Evolutionary conservation across 2,797 vertebrate genomes (phyloP), one percentile per base, ranked within the genome.

Genomic region (Loriculus beryllinus): DNA sequence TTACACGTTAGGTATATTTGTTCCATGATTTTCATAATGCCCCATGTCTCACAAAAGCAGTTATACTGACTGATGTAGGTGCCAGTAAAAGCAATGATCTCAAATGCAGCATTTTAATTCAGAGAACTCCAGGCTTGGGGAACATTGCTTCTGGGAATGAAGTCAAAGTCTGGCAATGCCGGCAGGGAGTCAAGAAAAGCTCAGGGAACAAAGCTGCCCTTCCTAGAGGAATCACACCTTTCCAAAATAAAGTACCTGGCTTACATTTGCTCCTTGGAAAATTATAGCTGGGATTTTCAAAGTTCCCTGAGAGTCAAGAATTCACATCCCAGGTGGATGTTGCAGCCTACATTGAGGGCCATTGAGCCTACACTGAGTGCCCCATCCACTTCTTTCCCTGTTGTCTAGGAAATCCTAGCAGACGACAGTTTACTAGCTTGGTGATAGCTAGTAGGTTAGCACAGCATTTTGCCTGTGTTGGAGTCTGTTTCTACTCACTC

Each of bases 381-480:
- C n/a, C 42, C 18, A 79, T 51, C 11, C n/a, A 15, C 64, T 63
- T 56, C 12, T 92, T 76, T 86, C 82, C n/a, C 68, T 82, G 72
- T 57, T 87, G 25, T 71, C 78, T 75, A 87, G 70, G 64, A 95
- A 95, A 92, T 74, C 40, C 57, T 59, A 89, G 52, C 82, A 87
- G 81, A 35, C 35, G 71, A 37, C 29, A 77, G 65, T 63, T 70
- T 2, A 5, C 62, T 74, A 81, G 57, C 35, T 76, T 65, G 78
- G 28, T 68, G 52, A 56, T 33, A 56, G 52, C 31, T 22, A 33
- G 54, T 56, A 56, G n/a, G 52, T 56, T 20, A 56, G 52, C 21
- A 56, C 52, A 56, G 13, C 0, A 0, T 45, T 77, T 80, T 87
- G 48, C 67, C 78, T 11, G 0, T n/a, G 35, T 10, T 85, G 48